These are phyloP conservation scores for Sesia apiformis DNA, from an alignment of 2,888 invertebrate species.

Conservation along the genomic window DNA sequence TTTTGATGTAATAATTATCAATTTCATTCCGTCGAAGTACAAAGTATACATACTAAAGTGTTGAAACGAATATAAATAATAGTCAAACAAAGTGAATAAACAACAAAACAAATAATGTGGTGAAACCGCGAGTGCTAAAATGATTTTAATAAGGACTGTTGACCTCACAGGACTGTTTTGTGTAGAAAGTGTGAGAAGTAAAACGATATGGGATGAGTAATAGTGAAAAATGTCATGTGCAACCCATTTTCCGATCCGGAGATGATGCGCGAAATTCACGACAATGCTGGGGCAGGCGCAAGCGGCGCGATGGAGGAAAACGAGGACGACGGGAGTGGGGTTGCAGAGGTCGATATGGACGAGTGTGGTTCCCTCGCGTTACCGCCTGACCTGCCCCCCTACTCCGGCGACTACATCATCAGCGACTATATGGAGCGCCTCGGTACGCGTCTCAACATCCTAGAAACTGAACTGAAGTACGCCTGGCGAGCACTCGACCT, in stretches of 20 bases:
- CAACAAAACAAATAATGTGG: slow-evolving; percentile 33
- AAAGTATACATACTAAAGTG: slow-evolving; percentile 52
- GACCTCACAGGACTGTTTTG: slow-evolving; percentile 39
- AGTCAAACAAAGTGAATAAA: slow-evolving; percentile 30
- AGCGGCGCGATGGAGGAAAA: slow-evolving; percentile 70
- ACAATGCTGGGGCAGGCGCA: slow-evolving; percentile 64
- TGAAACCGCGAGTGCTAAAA: slow-evolving; percentile 43
- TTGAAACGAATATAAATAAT: slow-evolving; percentile 23
- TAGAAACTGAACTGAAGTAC: slow-evolving; percentile 93
- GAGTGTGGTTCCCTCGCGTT: slow-evolving; percentile 71
- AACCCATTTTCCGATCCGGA: slow-evolving; percentile 57
- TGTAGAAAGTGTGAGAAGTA: slow-evolving; percentile 53
- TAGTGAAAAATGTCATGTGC: slow-evolving; percentile 67
- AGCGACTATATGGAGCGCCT: slow-evolving; percentile 94
- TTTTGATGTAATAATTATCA: slow-evolving; percentile 53
- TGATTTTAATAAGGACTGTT: slow-evolving; percentile 40
- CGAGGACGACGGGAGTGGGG: slow-evolving; percentile 72
- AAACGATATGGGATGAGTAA: slow-evolving; percentile 74
- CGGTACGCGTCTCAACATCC: slow-evolving; percentile 87
- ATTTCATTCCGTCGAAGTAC: slow-evolving; percentile 62
- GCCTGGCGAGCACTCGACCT: slow-evolving; percentile 94
- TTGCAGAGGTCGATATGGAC: slow-evolving; percentile 70
- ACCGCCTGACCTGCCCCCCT: slow-evolving; percentile 68
- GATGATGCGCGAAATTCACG: slow-evolving; percentile 74
- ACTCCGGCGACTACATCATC: slow-evolving; percentile 83